phyloP scores from a whole-genome alignment of 2,113 vertebrate species.

The Dicerorhinus sumatrensis region DNA sequence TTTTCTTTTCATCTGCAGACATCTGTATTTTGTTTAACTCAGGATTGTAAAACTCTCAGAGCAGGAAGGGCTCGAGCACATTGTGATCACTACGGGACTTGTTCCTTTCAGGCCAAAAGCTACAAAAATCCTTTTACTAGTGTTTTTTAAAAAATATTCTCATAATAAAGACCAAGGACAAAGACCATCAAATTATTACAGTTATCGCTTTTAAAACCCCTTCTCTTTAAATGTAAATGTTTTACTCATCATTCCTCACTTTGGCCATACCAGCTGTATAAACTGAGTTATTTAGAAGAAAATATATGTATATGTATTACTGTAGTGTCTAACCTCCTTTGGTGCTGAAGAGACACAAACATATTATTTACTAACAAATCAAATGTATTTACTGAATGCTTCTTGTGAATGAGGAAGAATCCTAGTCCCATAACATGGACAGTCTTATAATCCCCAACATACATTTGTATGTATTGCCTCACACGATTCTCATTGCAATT shows the following conservation, averaged over 20 bases:
- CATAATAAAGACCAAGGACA: not conserved
- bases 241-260: not conserved
- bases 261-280: not conserved
- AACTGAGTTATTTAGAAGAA: slow-evolving; percentile 25
- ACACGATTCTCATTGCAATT: not conserved
- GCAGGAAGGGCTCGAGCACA: slow-evolving; percentile 36
- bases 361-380: not conserved
- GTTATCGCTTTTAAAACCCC: not conserved
- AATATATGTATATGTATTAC: not conserved
- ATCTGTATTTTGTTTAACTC: slow-evolving; percentile 79
- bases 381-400: not conserved
- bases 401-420: not conserved
- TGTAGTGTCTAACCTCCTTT: not conserved
- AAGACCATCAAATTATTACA: slow-evolving; percentile 53
- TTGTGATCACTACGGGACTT: slow-evolving; percentile 65
- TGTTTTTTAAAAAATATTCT: slow-evolving; percentile 49
- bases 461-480: not conserved
- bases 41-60: slow-evolving; percentile 64
- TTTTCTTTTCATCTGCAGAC: slow-evolving; percentile 81
- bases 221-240: slow-evolving; percentile 26
- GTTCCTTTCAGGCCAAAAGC: slow-evolving; percentile 53
- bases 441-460: not conserved
- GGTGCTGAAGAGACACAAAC: not conserved
- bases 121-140: slow-evolving; percentile 62
- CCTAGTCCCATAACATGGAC: not conserved